Evolutionary conservation across 2,888 invertebrate genomes (phyloP).

Genomic region (Cancer borealis): DNA sequence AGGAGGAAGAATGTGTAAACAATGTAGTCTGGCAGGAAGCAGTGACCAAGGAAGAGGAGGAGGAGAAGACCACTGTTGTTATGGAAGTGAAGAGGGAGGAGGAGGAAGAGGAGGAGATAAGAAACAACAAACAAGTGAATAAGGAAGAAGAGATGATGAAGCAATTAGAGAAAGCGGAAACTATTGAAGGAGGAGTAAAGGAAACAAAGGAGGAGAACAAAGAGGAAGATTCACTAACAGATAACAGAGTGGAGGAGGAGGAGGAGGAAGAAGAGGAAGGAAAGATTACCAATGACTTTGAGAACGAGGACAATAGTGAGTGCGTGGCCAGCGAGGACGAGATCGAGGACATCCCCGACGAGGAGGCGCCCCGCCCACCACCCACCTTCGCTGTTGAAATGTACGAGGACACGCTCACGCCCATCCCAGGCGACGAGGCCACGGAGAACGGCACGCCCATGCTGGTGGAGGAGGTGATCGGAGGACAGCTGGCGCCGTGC

Average conservation of each 20-base stretch:
- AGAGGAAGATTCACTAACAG: not conserved
- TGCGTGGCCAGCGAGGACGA: conserved; percentile 68
- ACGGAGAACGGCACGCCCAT: not conserved
- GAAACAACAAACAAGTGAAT: not conserved
- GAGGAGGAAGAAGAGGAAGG: not conserved
- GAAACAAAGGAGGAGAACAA: conserved; percentile 48
- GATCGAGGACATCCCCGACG: conserved; percentile 65
- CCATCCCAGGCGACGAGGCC: not conserved
- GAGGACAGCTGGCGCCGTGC: not conserved
- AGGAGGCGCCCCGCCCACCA: conserved; percentile 47
- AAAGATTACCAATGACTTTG: not conserved
- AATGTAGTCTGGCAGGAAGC: not conserved
- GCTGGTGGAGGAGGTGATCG: not conserved
- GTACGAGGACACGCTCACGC: not conserved
- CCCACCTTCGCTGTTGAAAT: not conserved
- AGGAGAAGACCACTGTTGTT: conserved; percentile 43
- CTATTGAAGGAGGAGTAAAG: not conserved
- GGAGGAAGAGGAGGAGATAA: not conserved
- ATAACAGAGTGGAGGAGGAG: conserved; percentile 27
- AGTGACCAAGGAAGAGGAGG: conserved; percentile 41
- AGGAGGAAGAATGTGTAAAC: not conserved
- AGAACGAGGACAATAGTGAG: conserved; percentile 48
- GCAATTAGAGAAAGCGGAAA: not conserved
- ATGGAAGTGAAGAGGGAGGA: not conserved
- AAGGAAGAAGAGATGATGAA: not conserved